Percentiles rank a stretch among this genome's conserved stretches.
phyloP scores from a whole-genome alignment of 1,140 invertebrate genomes.

The Cyclina sinensis region DNA sequence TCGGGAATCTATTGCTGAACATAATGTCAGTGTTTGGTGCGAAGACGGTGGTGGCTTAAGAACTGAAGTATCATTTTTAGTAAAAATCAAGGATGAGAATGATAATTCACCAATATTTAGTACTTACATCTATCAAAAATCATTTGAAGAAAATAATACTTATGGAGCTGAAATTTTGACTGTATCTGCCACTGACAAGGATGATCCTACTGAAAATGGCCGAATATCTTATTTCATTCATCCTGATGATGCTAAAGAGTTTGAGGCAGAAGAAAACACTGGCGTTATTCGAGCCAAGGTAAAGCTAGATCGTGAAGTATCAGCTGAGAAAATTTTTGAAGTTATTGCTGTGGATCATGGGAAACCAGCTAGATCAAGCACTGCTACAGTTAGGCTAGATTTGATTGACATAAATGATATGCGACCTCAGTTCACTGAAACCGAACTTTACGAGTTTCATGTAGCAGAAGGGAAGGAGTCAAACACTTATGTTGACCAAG shows the following conservation, averaged over 20 bases:
- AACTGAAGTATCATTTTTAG: constrained; percentile 30
- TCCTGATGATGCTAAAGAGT: constrained; percentile 51
- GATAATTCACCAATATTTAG: constrained; percentile 65
- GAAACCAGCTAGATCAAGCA: constrained; percentile 33
- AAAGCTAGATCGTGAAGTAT: constrained; percentile 47
- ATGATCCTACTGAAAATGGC: constrained; percentile 58
- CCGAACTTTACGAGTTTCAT: constrained; percentile 63
- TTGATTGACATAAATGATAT: constrained; percentile 68
- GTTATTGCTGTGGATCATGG: constrained; percentile 60
- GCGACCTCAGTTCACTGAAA: constrained; percentile 34
- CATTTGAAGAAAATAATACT: constrained; percentile 76
- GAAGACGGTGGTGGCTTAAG: constrained; percentile 57
- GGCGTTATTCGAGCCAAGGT: constrained; percentile 52
- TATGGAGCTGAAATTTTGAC: constrained; percentile 67
- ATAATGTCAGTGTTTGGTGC: constrained; percentile 69
- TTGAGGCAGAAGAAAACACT: constrained; percentile 46
- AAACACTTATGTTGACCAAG: constrained; percentile 57
- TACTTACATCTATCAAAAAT: constrained; percentile 48
- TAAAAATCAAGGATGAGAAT: constrained; percentile 66
- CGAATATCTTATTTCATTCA: constrained; percentile 71
- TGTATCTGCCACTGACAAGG: constrained; percentile 64
- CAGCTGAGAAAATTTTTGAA: constrained; percentile 56
- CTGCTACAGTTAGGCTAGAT: constrained; percentile 57
- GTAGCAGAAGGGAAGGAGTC: constrained; percentile 64
- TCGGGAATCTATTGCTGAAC: constrained; percentile 58